Percentiles rank a stretch among this genome's conserved stretches.
phyloP scores from a whole-genome alignment of 1,140 invertebrate genomes.

The Leguminivora glycinivorella region DNA sequence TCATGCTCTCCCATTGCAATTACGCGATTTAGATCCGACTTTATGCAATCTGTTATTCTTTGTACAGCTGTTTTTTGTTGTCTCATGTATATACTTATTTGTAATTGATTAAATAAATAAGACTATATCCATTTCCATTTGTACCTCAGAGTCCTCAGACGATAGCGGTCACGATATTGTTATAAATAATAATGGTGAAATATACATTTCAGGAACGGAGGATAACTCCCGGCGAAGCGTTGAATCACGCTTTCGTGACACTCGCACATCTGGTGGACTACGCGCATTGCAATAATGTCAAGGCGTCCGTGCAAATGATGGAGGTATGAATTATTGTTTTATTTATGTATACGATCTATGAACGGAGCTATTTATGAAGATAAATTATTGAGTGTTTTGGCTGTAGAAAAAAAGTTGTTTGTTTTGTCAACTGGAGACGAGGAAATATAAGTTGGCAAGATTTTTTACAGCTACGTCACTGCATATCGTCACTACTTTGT shows the following conservation, averaged over 20 bases:
- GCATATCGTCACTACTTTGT: no score
- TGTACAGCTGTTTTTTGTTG: constrained; percentile 10
- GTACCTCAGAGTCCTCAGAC: background rate
- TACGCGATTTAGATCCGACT: background rate
- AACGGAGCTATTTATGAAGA: no score
- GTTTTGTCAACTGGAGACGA: no score
- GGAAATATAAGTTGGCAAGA: no score
- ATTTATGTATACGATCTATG: no score
- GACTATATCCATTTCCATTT: background rate
- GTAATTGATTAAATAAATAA: background rate
- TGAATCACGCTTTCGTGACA: constrained; percentile 97
- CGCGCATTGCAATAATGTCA: constrained; percentile 97
- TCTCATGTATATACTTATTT: constrained; percentile 2
- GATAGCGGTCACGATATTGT: background rate
- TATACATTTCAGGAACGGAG: constrained; percentile 86
- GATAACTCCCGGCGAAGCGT: constrained; percentile 96
- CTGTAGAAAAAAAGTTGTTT: no score
- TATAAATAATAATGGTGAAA: background rate
- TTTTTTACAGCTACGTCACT: no score
- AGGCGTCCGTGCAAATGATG: constrained; percentile 98
- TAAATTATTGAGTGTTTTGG: no score
- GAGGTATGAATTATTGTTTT: no score
- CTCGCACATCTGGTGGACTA: constrained; percentile 97
- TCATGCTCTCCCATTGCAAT: no score
- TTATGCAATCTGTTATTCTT: background rate